Percentiles rank a stretch among this genome's conserved stretches.
phyloP scores from a whole-genome alignment of 2,797 vertebrate genomes.

The Molossus alvarezi region DNA sequence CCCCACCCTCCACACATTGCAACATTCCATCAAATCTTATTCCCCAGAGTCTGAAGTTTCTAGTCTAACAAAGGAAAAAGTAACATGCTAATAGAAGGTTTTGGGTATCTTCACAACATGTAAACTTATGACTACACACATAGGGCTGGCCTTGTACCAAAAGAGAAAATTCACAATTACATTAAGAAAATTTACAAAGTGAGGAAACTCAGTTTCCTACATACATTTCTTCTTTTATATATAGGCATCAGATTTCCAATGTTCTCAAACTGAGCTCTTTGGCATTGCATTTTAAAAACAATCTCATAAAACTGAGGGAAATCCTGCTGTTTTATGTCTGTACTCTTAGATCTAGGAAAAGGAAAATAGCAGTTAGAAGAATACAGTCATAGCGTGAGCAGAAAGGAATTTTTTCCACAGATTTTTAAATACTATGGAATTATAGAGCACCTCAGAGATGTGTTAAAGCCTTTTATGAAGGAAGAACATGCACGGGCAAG shows the following conservation, averaged over 20 bases:
- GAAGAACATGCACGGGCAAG: neutral
- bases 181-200: neutral
- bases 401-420: slow-evolving; percentile 68
- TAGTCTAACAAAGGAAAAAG: neutral
- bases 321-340: slow-evolving; percentile 61
- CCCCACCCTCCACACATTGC: neutral
- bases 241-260: slow-evolving; percentile 70
- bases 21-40: slow-evolving; percentile 17
- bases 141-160: neutral
- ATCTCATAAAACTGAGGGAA: slow-evolving; percentile 65
- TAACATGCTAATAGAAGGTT: neutral
- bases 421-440: slow-evolving; percentile 43
- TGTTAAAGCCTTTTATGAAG: neutral
- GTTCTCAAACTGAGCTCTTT: slow-evolving; percentile 58
- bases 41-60: neutral
- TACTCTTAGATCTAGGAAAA: slow-evolving; percentile 66
- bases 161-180: slow-evolving; percentile 11
- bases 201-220: neutral
- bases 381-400: neutral
- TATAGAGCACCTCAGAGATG: neutral
- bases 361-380: slow-evolving; percentile 60
- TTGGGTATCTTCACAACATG: neutral
- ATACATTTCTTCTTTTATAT: slow-evolving; percentile 59
- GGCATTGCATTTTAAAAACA: slow-evolving; percentile 70
- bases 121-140: neutral